phyloP scores from a whole-genome alignment of 2,888 invertebrate genomes.

The Drosophila koepferae region DNA sequence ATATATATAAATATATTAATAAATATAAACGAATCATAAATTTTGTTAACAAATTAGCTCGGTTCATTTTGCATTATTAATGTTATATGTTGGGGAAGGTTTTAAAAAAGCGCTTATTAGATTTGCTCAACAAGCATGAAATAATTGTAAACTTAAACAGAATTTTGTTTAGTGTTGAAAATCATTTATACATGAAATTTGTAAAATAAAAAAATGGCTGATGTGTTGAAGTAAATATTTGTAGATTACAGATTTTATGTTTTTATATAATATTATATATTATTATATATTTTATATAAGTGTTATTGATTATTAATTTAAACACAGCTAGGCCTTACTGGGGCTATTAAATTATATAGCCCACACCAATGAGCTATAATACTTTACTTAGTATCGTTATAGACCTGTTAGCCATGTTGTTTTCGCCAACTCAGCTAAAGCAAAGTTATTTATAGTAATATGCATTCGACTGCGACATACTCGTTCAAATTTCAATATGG shows the following conservation, averaged over 20 bases:
- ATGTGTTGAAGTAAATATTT: neutral
- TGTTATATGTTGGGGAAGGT: neutral
- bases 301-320: neutral
- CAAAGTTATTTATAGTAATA: neutral
- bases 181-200: neutral
- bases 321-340: neutral
- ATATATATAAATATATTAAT: neutral
- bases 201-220: neutral
- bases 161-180: neutral
- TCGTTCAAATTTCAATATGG: neutral
- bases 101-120: conserved; percentile 12
- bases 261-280: neutral
- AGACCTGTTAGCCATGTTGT: conserved; percentile 9
- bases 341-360: neutral
- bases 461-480: neutral
- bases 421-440: conserved; percentile 28
- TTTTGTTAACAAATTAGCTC: conserved; percentile 20
- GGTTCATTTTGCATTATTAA: conserved; percentile 18
- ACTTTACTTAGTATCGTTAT: neutral
- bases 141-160: conserved; percentile 7
- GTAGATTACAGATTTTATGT: neutral
- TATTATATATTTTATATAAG: neutral
- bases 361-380: neutral
- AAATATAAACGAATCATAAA: conserved; percentile 24
- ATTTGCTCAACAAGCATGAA: conserved; percentile 8